Conservation (phyloP, 2,797 vertebrate genomes). For the Taeniopygia guttata region DNA sequence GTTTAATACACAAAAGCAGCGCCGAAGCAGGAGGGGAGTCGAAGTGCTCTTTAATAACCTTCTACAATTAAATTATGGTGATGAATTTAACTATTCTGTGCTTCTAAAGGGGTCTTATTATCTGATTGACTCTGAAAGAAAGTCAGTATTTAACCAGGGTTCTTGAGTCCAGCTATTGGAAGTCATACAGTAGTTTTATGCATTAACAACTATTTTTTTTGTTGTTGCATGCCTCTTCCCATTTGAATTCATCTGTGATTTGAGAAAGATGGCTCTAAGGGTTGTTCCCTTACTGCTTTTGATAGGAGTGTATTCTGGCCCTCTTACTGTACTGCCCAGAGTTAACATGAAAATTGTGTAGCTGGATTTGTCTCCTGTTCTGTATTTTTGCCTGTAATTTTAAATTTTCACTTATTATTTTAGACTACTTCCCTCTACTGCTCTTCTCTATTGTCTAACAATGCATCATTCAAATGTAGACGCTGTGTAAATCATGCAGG, state of each 20-base stretch:
- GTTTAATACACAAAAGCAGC: conserved; percentile 82
- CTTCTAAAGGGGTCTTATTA: conserved; percentile 75
- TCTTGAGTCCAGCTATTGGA: conserved; percentile 62
- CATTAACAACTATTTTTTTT: conserved; percentile 57
- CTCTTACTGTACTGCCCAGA: neutral
- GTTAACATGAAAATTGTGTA: conserved; percentile 1
- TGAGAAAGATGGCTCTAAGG: conserved; percentile 40
- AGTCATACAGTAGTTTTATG: conserved; percentile 51
- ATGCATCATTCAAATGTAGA: neutral
- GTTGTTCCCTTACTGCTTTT: conserved; percentile 35
- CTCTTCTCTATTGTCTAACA: neutral
- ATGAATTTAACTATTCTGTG: conserved; percentile 79
- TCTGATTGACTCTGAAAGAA: conserved; percentile 74
- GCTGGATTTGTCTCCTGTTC: neutral
- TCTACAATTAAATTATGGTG: conserved; percentile 81
- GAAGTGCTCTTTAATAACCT: conserved; percentile 82
- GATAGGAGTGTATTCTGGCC: neutral
- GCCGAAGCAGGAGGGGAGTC: conserved; percentile 73
- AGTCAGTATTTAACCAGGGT: conserved; percentile 68
- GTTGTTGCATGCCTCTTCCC: conserved; percentile 21
- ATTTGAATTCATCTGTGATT: conserved; percentile 57
- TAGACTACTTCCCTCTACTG: neutral
- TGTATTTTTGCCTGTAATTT: neutral
- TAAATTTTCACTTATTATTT: conserved; percentile 19
- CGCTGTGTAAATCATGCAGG: neutral